A percentile compares a stretch with the other conserved stretches of the same genome.
Evolutionary conservation across 2,113 vertebrate genomes (phyloP).

Genomic region (Neotoma lepida): DNA sequence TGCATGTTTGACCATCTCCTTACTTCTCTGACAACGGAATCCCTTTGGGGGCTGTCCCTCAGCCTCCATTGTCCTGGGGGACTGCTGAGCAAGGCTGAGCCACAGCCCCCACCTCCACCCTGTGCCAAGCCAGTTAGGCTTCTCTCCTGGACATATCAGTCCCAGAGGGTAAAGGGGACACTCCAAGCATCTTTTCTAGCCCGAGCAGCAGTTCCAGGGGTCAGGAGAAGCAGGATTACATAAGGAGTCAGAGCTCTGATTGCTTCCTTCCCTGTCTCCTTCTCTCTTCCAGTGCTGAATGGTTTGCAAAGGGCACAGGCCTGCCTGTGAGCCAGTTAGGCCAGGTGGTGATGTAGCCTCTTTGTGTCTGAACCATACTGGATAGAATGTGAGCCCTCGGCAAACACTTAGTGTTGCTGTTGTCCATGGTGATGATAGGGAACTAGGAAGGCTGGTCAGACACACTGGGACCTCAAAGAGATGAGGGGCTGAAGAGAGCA

Average conservation of each 20-base stretch:
- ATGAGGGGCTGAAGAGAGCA: neutral
- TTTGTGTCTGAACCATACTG: neutral
- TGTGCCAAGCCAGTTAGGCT: neutral
- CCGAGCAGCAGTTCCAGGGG: no score
- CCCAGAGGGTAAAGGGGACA: neutral
- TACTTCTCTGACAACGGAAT: neutral
- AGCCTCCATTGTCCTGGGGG: neutral
- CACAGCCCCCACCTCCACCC: neutral
- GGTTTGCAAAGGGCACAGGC: neutral
- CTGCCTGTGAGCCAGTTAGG: accelerated
- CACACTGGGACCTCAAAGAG: neutral
- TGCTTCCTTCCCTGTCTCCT: neutral
- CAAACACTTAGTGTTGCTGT: no score
- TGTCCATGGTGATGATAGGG: neutral
- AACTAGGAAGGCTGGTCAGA: neutral
- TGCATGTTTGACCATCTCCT: neutral
- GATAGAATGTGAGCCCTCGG: accelerated
- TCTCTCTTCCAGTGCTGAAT: neutral
- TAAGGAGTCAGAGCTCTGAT: neutral
- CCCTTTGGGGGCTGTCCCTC: neutral
- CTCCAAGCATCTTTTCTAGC: neutral
- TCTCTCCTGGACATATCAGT: neutral
- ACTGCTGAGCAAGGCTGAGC: neutral
- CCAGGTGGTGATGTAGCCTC: accelerated
- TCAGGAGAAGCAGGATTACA: neutral